These are phyloP conservation scores for Antheraea assamensis DNA, from an alignment of 2,888 invertebrate genomes.

Conservation along the genomic window DNA sequence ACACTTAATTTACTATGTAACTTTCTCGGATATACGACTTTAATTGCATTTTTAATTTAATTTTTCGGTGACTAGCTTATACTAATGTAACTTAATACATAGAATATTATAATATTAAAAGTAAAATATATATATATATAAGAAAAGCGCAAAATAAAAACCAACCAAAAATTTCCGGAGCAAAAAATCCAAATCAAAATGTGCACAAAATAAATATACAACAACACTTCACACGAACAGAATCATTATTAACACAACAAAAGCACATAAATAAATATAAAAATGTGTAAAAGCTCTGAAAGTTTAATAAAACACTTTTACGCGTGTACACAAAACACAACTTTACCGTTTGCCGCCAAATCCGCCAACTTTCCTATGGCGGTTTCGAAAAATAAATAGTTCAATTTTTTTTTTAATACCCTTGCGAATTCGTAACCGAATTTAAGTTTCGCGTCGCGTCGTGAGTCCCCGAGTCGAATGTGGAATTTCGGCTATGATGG, in stretches of 20 bases:
- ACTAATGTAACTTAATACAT: background rate
- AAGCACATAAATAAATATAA: conserved; percentile 65
- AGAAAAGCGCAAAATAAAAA: conserved; percentile 57
- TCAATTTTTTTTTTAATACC: conserved; percentile 41
- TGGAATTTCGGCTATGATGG: conserved; percentile 76
- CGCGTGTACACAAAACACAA: conserved; percentile 66
- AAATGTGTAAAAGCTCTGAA: conserved; percentile 69
- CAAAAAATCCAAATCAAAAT: conserved; percentile 79
- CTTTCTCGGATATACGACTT: background rate
- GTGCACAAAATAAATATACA: conserved; percentile 73
- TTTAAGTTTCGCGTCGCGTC: conserved; percentile 67
- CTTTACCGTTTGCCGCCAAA: conserved; percentile 78
- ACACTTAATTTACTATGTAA: background rate
- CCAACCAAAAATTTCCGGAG: conserved; percentile 78
- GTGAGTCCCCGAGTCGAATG: conserved; percentile 60
- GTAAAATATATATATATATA: conserved; percentile 27
- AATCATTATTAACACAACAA: conserved; percentile 67
- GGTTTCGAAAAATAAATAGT: conserved; percentile 46
- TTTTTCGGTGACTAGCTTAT: background rate
- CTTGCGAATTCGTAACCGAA: conserved; percentile 50
- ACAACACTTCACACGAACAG: conserved; percentile 73
- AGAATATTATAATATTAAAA: background rate
- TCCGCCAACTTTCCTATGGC: conserved; percentile 58
- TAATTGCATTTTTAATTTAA: background rate
- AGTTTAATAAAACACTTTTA: conserved; percentile 68